Conservation (phyloP, 2,797 vertebrate genomes). For the Clarias pachynema region DNA sequence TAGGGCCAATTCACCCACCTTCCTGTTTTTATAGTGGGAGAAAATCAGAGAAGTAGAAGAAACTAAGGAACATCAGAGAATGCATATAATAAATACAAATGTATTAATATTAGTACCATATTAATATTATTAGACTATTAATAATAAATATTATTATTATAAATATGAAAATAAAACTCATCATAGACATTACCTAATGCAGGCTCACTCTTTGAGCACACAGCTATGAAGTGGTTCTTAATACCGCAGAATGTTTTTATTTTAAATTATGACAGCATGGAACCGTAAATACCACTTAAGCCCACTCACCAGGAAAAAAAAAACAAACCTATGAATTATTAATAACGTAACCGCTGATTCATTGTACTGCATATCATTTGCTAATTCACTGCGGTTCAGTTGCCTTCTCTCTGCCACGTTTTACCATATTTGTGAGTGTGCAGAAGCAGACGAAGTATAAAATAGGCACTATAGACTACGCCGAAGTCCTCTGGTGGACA, state of each 20-base stretch:
- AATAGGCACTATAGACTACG: slow-evolving; percentile 5
- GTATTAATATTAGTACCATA: too few species aligned
- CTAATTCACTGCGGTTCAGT: not conserved
- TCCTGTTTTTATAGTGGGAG: not conserved
- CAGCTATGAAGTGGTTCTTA: not conserved
- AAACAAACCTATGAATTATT: too few species aligned
- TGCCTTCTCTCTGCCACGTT: slow-evolving; percentile 14
- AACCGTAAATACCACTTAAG: not conserved
- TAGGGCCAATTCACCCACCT: not conserved
- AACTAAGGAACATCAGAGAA: not conserved
- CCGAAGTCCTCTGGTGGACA: slow-evolving; percentile 13
- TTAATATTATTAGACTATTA: too few species aligned
- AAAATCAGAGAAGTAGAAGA: not conserved
- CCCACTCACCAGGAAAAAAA: not conserved
- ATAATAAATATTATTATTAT: too few species aligned
- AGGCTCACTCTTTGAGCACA: not conserved
- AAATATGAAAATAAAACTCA: not conserved
- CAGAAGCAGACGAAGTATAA: slow-evolving; percentile 33
- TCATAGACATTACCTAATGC: not conserved
- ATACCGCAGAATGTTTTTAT: not conserved
- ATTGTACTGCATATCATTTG: not conserved
- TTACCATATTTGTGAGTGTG: slow-evolving; percentile 20
- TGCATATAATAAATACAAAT: too few species aligned
- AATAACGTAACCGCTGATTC: not conserved
- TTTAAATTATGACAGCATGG: not conserved